Conservation (phyloP, 1,140 invertebrate species). For the Streblospio benedicti region DNA sequence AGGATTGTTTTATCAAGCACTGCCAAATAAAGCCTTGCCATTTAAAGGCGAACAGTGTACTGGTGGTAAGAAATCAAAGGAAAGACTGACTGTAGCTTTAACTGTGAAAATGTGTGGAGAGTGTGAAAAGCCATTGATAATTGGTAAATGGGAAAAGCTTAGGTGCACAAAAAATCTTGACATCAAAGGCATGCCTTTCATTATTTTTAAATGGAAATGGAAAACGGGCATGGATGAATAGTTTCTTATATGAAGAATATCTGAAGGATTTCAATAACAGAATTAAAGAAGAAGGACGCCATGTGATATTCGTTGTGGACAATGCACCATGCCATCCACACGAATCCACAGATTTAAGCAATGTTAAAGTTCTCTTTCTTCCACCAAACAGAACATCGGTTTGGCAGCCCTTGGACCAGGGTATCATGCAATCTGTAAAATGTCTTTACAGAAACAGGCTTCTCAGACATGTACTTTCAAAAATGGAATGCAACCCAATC, state of each 20-base stretch:
- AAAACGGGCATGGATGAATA: constrained; percentile 16
- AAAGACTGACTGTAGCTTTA: no score
- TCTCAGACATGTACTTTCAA: background rate
- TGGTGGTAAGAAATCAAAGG: no score
- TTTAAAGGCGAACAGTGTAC: no score
- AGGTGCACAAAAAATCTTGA: no score
- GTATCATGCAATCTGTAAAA: constrained; percentile 39
- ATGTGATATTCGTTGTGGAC: constrained; percentile 17
- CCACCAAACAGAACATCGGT: constrained; percentile 45
- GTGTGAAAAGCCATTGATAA: no score
- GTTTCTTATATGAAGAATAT: constrained; percentile 17
- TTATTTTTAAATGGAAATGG: constrained; percentile 1
- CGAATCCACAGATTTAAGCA: constrained; percentile 6
- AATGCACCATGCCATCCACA: constrained; percentile 16
- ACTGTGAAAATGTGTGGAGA: no score
- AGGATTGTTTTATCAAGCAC: no score
- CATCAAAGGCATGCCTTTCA: background rate
- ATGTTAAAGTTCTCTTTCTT: constrained; percentile 45
- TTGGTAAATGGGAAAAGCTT: no score
- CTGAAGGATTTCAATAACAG: constrained; percentile 12
- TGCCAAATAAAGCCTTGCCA: no score
- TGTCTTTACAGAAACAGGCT: background rate
- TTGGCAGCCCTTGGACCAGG: constrained; percentile 47
- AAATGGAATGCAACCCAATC: no score
- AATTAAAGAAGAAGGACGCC: constrained; percentile 16